Evolutionary conservation across 2,797 vertebrate genomes (phyloP).

Genomic region (Hydrocynus forskahlii): DNA sequence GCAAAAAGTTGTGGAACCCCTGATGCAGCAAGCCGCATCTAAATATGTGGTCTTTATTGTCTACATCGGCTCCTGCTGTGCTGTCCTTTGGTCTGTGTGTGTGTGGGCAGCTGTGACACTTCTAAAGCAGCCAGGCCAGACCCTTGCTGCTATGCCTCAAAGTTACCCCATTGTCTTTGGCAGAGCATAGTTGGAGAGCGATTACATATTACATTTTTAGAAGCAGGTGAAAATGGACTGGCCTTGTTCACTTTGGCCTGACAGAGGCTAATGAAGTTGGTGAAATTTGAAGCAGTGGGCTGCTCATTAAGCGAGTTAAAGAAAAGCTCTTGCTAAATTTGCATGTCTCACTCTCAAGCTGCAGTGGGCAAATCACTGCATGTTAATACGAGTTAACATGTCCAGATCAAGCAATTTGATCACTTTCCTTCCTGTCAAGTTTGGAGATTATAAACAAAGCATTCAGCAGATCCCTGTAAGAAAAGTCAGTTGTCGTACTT

Average conservation of each 20-base stretch:
- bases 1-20: neutral
- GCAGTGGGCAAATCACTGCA: neutral
- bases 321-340: conserved; percentile 11
- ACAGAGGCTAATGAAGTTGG: conserved; percentile 1
- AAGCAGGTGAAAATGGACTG: conserved; percentile 22
- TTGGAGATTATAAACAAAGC: neutral
- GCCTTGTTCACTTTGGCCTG: conserved; percentile 13
- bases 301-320: conserved; percentile 7
- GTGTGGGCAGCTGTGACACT: conserved; percentile 22
- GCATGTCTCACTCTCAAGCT: neutral
- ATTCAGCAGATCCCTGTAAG: neutral
- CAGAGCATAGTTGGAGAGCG: neutral
- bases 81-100: conserved; percentile 7
- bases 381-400: conserved; percentile 3
- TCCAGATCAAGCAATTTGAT: neutral
- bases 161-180: conserved; percentile 21
- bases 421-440: neutral
- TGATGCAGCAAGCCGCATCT: conserved; percentile 5
- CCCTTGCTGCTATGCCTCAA: conserved; percentile 10
- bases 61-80: conserved; percentile 1
- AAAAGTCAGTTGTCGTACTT: neutral
- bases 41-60: conserved; percentile 19
- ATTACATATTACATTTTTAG: conserved; percentile 13
- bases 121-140: neutral
- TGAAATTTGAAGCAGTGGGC: neutral